A percentile compares a stretch with the other conserved stretches of the same genome.
Evolutionary conservation across 1,140 invertebrate species (phyloP).

Genomic region (Mamestra configurata): DNA sequence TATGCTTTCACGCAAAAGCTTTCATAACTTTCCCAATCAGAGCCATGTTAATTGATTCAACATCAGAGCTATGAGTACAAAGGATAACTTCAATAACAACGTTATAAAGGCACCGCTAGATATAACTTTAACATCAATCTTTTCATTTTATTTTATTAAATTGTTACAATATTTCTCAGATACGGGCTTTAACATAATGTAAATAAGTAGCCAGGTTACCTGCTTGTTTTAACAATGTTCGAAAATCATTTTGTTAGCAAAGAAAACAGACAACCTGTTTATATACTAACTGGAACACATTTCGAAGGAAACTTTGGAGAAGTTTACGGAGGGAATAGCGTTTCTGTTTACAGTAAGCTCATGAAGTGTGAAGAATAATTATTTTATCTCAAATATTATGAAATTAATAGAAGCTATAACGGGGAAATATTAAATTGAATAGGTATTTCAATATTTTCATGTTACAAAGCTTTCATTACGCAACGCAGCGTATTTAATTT

Average conservation of each 20-base stretch:
- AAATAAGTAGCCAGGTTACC: constrained; percentile 9
- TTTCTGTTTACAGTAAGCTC: background rate
- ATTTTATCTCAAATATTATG: constrained; percentile 1
- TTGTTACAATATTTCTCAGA: constrained; percentile 22
- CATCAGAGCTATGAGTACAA: background rate
- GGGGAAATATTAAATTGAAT: background rate
- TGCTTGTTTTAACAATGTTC: constrained; percentile 31
- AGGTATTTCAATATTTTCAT: background rate
- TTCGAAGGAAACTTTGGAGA: constrained; percentile 14
- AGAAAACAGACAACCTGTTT: constrained; percentile 29
- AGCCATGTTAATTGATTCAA: constrained; percentile 6
- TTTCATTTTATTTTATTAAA: constrained; percentile 9
- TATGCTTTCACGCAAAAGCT: constrained; percentile 4
- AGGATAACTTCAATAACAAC: constrained; percentile 22
- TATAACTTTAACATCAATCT: constrained; percentile 1
- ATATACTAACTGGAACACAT: constrained; percentile 26
- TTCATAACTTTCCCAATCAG: background rate
- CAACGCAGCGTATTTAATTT: background rate
- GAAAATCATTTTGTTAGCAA: constrained; percentile 30
- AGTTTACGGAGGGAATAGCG: background rate
- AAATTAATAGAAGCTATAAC: background rate
- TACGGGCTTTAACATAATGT: constrained; percentile 10
- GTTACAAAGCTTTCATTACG: background rate
- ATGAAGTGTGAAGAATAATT: constrained; percentile 21
- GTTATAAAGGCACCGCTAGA: background rate